Evolutionary conservation across 2,888 invertebrate genomes (phyloP), one percentile per base, ranked within the genome.

Genomic region (Prenolepis imparis): DNA sequence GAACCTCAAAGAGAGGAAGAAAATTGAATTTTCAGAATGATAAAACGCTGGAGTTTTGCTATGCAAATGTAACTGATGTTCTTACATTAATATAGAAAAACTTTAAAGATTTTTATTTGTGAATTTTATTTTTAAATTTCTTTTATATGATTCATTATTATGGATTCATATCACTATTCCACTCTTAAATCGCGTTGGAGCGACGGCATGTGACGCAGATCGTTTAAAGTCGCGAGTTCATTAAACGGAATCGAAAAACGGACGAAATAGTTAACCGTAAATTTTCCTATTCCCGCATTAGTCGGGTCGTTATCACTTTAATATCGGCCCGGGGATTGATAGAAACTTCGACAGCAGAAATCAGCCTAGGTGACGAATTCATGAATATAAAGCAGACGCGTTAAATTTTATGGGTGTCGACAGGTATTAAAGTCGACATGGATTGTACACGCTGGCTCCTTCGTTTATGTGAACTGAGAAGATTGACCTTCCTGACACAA

Each of bases 301-400:
- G 84, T 73, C 84, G 83, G 64, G 68, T 87, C 88, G 92, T 91
- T 91, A 91, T 91, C 89, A 84, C 82, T 89, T 90, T 91, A 91
- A 91, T 86, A 87, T 67, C 63, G 81, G 75, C 12, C 64, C 66
- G 64, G 72, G 61, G 82, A 82, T 73, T 21, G 39, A 81, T 72
- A 57, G 57, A 91, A 87, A 74, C 88, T 89, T 66, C 83, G 57
- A 73, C 75, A 55, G 75, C 84, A 86, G 86, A 87, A 83, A 87
- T 85, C 86, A 83, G 82, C 77, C 84, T 86, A 90, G 86, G 86
- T 91, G 90, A 92, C 88, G 92, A 92, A 92, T 92, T 92, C 92
- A 92, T 92, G 92, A 92, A 92, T 92, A 91, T 83, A 90, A 92
- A 92, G 85, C 87, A 88, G 92, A 85, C 86, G 82, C 86, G 18